Conservation (phyloP, 2,113 vertebrate species). For the Pachycephala philippinensis region DNA sequence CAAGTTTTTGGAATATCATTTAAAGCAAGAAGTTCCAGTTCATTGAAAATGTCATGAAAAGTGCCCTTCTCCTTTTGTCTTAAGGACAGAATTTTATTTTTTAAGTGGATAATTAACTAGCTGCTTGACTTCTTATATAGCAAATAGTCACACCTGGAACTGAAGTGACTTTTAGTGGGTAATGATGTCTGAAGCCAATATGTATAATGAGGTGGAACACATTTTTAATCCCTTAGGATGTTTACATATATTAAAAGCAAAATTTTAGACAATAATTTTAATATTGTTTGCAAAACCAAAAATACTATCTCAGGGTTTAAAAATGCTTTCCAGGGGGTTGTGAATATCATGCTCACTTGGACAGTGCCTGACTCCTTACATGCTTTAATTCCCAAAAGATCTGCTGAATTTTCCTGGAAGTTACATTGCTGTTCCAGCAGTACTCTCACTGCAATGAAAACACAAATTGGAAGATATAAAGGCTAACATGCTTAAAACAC, state of each 20-base stretch:
- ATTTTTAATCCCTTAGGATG: neutral
- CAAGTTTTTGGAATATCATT: conserved; percentile 26
- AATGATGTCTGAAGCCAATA: conserved; percentile 21
- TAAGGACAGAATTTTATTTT: conserved; percentile 25
- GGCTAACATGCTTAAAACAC: neutral
- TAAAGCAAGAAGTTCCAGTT: conserved; percentile 45
- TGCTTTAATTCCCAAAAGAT: neutral
- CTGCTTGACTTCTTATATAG: neutral
- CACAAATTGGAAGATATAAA: neutral
- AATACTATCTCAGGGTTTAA: neutral
- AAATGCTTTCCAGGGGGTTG: neutral
- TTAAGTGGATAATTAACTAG: conserved; percentile 19
- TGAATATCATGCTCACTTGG: neutral
- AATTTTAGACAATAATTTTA: neutral
- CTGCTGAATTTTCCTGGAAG: neutral
- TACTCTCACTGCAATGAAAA: neutral
- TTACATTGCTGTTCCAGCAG: neutral
- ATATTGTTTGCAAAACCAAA: neutral
- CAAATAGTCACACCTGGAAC: conserved; percentile 33
- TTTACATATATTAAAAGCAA: neutral
- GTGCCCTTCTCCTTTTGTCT: conserved; percentile 11
- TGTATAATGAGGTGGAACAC: neutral
- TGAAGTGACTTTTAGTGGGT: conserved; percentile 7
- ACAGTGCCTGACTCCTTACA: neutral
- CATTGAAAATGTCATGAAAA: conserved; percentile 29